Base-by-base conservation (phyloP, 2,797 vertebrate species). In the Mustela erminea region DNA sequence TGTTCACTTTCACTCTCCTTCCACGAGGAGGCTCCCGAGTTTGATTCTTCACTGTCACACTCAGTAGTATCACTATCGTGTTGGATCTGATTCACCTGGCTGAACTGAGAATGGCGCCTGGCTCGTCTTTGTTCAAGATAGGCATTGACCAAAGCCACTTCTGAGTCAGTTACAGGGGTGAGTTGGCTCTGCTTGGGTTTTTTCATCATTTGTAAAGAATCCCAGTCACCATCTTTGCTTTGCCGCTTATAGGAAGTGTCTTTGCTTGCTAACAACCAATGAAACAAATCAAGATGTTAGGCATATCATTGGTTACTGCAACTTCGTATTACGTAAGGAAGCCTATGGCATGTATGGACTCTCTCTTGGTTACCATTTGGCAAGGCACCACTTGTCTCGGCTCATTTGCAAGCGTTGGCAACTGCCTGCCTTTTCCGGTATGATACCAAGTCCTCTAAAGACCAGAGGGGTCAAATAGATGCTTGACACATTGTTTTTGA, bases 1-100 rank as follows among this genome's bases (percentile, higher is more conserved):
- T 78, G 56, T 17, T 98, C 93, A 17, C 66, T 84, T 60, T 97
- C 94, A 8, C 96, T 98, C 11, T 38, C 96, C 77, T 98, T 98
- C 98, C 41, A 5, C 0, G 92, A 98, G 60, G 96, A 94, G 12
- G 35, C 60, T 92, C 56, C 56, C 0, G 70, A 58, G 12, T 91
- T 60, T 4, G 83, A 95, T 15, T 52, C 41, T 58, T 70, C 43
- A 1, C 84, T 97, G 49, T 90, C 86, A 25, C 2, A 0, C 0
- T 11, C 93, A 0, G 94, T 97, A 43, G 92, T 95, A 2, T 96
- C 89, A 23, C 25, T 68, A 84, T 27, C 60, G 17, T 0, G 2
- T 17, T 88, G 49, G 18, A 7, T 29, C 7, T 83, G 94, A 64
- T 41, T 87, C 80, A n/a, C 41, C 43, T 72, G 89, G 81, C 8